phyloP scores from a whole-genome alignment of 2,113 vertebrate genomes.

The Loxodonta africana region DNA sequence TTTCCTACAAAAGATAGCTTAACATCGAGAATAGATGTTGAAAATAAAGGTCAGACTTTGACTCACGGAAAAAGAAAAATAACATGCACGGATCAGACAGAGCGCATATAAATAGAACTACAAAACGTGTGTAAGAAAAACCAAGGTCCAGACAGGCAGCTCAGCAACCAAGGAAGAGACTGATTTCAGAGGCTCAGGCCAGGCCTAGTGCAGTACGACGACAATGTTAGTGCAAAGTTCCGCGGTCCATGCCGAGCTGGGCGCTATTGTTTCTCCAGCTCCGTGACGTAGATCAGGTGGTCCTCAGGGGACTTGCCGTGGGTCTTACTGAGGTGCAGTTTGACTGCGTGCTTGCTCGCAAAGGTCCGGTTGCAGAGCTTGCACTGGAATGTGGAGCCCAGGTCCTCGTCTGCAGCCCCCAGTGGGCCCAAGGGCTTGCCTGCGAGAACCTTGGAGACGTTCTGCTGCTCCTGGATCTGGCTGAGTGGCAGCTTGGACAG shows the following conservation, averaged over 20 bases:
- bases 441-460: constrained; percentile 93
- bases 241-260: constrained; percentile 92
- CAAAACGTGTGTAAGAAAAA: constrained; percentile 96
- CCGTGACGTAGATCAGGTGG: constrained; percentile 98
- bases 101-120: constrained; percentile 94
- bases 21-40: constrained; percentile 92
- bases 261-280: constrained; percentile 94
- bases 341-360: constrained; percentile 99
- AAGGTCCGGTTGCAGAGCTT: constrained; percentile 99
- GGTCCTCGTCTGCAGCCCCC: constrained; percentile 95
- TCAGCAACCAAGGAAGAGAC: constrained; percentile 95
- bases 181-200: constrained; percentile 96
- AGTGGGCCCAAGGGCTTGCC: constrained; percentile 94
- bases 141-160: constrained; percentile 97
- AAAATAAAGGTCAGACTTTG: constrained; percentile 96
- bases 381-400: constrained; percentile 96
- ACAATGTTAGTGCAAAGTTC: constrained; percentile 95
- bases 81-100: constrained; percentile 92
- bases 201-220: constrained; percentile 96
- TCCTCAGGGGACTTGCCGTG: constrained; percentile 99
- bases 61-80: constrained; percentile 92
- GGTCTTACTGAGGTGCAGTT: constrained; percentile 99
- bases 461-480: constrained; percentile 97
- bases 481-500: constrained; percentile 98
- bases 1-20: constrained; percentile 93